phyloP scores from a whole-genome alignment of 2,113 vertebrate genomes.

The Centropristis striata region DNA sequence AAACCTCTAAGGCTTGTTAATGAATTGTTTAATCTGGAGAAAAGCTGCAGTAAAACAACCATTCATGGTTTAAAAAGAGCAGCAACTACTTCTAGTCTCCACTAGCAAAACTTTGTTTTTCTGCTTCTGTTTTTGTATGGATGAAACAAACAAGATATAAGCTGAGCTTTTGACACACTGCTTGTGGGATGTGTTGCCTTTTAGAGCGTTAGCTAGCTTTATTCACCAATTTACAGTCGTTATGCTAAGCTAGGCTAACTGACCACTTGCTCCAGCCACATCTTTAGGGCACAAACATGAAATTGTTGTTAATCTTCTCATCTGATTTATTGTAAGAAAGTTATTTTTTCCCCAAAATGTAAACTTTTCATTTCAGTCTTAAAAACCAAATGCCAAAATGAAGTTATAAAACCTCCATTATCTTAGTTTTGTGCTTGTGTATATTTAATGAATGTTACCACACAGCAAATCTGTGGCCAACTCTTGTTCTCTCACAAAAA shows the following conservation, averaged over 20 bases:
- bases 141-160: not conserved
- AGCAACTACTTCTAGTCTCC: not conserved
- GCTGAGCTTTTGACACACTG: not conserved
- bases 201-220: not conserved
- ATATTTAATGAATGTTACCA: not conserved
- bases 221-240: not conserved
- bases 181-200: not conserved
- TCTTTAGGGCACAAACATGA: not conserved
- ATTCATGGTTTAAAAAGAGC: not conserved
- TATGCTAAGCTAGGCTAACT: constrained; percentile 15
- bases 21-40: not conserved
- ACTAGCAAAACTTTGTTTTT: not conserved
- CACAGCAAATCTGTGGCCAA: not conserved
- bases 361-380: not conserved
- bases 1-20: not conserved
- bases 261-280: not conserved
- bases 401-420: not conserved
- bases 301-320: not conserved
- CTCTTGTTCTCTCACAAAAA: not conserved
- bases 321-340: not conserved
- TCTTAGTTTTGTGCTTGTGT: not conserved
- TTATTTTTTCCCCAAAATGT: constrained; percentile 1
- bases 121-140: not conserved
- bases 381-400: not conserved
- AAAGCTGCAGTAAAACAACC: not conserved